Evolutionary conservation across 2,888 invertebrate genomes (phyloP), one percentile per base, ranked within the genome.

Genomic region (Antitype chi): DNA sequence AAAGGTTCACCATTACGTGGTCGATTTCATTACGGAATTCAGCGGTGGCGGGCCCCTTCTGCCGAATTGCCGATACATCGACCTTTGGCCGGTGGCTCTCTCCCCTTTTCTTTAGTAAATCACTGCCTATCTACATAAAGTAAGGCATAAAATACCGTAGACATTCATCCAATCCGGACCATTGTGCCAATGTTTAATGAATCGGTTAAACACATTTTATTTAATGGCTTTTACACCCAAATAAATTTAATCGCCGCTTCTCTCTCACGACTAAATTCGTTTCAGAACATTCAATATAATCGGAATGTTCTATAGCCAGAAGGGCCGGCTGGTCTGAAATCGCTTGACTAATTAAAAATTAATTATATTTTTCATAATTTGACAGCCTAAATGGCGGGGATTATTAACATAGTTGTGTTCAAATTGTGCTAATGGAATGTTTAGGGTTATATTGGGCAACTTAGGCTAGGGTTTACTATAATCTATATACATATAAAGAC

Each of bases 1-100:
- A 86, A 82, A 86, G 86, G 85, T 81, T 88, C 78, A 77, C 84
- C 82, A 85, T 87, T 86, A 85, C 83, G 84, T 85, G 87, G 88
- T 86, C 84, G 87, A 89, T 88, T 88, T 87, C 80, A 87, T 87
- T 82, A 80, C 66, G 77, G 75, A 80, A 81, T 87, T 86, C 80
- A 72, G 74, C 67, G 82, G 71, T 63, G 64, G 75, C 64, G 74
- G 72, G 70, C 74, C 78, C 74, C 75, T 87, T 86, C 59, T 78
- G 68, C 75, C 75, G 72, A 81, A 83, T 74, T 59, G 64, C 78
- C 81, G 81, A 87, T 82, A 85, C 86, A 84, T 78, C 78, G 83
- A 84, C 83, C 81, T 80, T 80, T 78, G 62, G 75, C 67, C 62
- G 77, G n/a, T 62, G 73, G 66, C 74, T 78, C 69, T 81, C 79